phyloP scores from a whole-genome alignment of 2,797 vertebrate genomes.

The Scolopax rusticola region DNA sequence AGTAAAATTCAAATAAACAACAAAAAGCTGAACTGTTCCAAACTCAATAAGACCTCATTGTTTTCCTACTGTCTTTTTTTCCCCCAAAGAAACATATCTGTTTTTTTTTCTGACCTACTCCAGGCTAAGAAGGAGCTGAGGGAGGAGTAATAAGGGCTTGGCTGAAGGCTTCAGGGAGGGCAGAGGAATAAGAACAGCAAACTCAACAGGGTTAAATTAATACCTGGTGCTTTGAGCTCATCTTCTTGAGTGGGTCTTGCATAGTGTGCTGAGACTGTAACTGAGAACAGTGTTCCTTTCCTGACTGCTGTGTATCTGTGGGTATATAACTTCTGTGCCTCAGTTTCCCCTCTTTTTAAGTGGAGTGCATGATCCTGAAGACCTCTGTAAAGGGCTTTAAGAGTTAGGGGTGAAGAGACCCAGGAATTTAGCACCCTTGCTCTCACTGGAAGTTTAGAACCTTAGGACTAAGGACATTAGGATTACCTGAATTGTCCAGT shows the following conservation, averaged over 20 bases:
- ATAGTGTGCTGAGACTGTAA: no score
- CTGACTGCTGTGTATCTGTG: no score
- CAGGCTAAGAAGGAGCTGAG: background rate
- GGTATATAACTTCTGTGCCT: accelerated
- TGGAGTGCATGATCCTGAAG: background rate
- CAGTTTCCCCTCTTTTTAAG: background rate
- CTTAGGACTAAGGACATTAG: background rate
- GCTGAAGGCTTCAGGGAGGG: background rate
- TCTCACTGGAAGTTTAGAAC: background rate
- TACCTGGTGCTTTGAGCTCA: no score
- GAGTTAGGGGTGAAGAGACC: background rate
- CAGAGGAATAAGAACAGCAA: background rate
- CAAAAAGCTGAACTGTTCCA: background rate
- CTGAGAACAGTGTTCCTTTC: no score
- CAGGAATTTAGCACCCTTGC: background rate
- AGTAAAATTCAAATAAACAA: background rate
- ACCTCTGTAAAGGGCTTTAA: background rate
- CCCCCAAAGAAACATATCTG: background rate
- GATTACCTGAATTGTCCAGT: background rate
- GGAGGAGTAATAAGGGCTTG: background rate
- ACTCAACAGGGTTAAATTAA: background rate
- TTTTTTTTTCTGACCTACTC: background rate
- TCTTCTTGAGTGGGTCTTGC: no score
- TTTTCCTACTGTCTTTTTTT: background rate
- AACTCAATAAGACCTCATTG: background rate